phyloP scores from a whole-genome alignment of 1,140 invertebrate genomes.

The Psilanteris sp. region DNA sequence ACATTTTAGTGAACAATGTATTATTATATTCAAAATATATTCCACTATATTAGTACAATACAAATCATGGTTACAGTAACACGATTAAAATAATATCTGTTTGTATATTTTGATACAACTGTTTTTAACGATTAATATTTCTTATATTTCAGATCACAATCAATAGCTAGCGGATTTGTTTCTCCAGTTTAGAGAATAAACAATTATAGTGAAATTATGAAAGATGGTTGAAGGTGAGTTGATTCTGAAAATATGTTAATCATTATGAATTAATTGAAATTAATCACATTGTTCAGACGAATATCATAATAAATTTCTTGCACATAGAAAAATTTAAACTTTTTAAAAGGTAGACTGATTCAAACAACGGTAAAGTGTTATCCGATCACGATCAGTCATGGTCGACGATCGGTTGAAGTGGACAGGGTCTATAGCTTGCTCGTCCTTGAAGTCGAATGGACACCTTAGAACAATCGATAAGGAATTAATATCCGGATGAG shows the following conservation, averaged over 20 bases:
- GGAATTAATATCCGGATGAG: constrained; percentile 76
- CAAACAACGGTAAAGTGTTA: constrained; percentile 69
- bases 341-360: constrained; percentile 62
- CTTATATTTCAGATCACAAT: constrained; percentile 81
- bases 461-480: constrained; percentile 75
- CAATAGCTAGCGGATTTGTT: constrained; percentile 83
- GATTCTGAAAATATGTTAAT: constrained; percentile 23
- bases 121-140: too few species aligned
- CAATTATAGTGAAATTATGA: too few species aligned
- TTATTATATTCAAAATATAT: too few species aligned
- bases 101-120: too few species aligned
- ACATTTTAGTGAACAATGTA: too few species aligned
- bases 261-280: constrained; percentile 21
- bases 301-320: constrained; percentile 39
- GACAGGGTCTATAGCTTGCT: constrained; percentile 53
- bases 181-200: constrained; percentile 82
- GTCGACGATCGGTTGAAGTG: constrained; percentile 48
- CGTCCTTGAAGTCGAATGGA: constrained; percentile 63
- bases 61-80: too few species aligned
- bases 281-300: constrained; percentile 6
- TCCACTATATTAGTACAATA: too few species aligned
- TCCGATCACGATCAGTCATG: constrained; percentile 65
- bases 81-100: too few species aligned
- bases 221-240: constrained; percentile 73
- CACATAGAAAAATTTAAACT: constrained; percentile 36